Evolutionary conservation across 2,113 vertebrate species (phyloP).

Genomic region (Phylloscopus whistleri): DNA sequence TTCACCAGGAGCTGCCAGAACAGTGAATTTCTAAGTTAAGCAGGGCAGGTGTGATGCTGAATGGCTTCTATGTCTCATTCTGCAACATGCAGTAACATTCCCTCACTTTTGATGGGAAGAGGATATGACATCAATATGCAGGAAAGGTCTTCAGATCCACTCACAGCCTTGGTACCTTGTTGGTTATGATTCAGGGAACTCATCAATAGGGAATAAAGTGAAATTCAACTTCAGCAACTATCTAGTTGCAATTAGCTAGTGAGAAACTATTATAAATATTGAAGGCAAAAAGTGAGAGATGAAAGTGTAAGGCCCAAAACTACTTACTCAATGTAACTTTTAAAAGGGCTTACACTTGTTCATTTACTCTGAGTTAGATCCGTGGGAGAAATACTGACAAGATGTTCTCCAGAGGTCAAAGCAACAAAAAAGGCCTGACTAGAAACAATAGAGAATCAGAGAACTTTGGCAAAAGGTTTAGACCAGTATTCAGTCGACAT

Average conservation of each 20-base stretch:
- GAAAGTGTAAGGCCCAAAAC: neutral
- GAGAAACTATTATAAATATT: neutral
- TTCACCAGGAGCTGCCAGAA: neutral
- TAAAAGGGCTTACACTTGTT: neutral
- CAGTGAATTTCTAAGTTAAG: neutral
- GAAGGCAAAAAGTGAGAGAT: neutral
- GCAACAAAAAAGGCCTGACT: neutral
- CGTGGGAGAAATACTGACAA: neutral
- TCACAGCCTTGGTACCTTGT: neutral
- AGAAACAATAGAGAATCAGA: neutral
- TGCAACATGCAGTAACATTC: neutral
- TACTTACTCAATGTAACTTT: neutral
- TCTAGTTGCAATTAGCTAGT: neutral
- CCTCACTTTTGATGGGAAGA: neutral
- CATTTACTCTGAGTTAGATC: neutral
- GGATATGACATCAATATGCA: rapidly evolving
- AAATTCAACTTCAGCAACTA: neutral
- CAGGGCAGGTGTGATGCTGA: neutral
- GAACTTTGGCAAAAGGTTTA: neutral
- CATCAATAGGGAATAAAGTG: neutral
- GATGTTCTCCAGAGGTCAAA: neutral
- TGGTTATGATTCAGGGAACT: neutral
- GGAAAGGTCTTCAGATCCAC: neutral
- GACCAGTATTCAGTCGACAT: neutral
- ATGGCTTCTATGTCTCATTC: no score